Evolutionary conservation across 2,888 invertebrate genomes (phyloP).

Genomic region (Cephus pygmeus): DNA sequence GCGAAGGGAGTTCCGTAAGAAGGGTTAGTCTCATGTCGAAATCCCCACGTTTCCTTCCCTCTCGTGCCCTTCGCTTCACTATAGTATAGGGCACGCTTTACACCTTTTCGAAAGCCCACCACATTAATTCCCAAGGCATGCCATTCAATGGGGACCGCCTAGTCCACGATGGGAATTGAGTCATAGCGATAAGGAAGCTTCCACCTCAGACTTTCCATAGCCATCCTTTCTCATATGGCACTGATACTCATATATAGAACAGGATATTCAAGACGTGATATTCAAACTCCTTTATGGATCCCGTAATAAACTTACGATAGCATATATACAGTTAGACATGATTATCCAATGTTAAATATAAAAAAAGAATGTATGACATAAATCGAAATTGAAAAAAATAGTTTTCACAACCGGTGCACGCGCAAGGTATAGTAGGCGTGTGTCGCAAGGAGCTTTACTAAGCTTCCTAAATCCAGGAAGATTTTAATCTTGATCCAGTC

Average conservation of each 20-base stretch:
- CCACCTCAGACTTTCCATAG: not conserved
- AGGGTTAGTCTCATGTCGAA: not conserved
- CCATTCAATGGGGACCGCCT: not conserved
- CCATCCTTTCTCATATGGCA: not conserved
- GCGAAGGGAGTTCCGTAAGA: not conserved
- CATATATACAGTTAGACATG: not conserved
- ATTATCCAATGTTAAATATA: not conserved
- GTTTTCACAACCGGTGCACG: not conserved
- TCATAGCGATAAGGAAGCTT: not conserved
- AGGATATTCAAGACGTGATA: not conserved
- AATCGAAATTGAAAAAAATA: not conserved
- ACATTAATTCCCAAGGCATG: not conserved
- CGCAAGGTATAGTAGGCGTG: not conserved
- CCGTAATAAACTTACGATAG: not conserved
- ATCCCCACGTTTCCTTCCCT: not conserved
- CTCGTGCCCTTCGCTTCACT: not conserved
- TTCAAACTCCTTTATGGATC: not conserved
- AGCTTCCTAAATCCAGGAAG: constrained; percentile 11
- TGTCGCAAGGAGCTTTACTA: constrained; percentile 8
- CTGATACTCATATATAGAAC: not conserved
- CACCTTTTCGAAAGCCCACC: not conserved
- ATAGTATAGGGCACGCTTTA: not conserved
- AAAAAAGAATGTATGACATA: not conserved
- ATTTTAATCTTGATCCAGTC: constrained; percentile 15
- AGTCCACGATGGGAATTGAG: not conserved